Evolutionary conservation across 2,888 invertebrate species (phyloP).

Genomic region (Synanthedon formicaeformis): DNA sequence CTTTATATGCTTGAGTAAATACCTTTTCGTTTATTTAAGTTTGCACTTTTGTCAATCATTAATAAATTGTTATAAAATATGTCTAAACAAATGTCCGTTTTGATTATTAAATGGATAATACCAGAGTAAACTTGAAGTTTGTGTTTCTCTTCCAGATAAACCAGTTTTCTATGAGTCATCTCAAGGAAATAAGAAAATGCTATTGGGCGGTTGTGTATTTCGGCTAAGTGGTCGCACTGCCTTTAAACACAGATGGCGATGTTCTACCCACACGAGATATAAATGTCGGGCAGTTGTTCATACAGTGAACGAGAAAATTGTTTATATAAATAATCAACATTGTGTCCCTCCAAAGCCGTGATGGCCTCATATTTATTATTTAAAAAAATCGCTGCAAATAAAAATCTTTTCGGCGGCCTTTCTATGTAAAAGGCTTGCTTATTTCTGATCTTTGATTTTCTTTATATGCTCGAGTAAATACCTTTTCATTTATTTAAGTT

Average conservation of each 20-base stretch:
- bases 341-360: no score
- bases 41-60: background rate
- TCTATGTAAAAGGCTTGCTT: background rate
- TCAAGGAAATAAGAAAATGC: background rate
- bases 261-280: conserved; percentile 18
- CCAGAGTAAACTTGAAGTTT: no score
- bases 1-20: no score
- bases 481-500: background rate
- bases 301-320: conserved; percentile 11
- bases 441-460: no score
- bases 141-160: background rate
- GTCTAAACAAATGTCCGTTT: no score
- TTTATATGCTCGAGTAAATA: no score
- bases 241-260: conserved; percentile 20
- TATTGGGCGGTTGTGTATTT: background rate
- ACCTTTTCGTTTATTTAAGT: background rate
- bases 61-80: no score
- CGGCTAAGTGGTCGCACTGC: background rate
- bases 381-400: no score
- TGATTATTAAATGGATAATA: no score
- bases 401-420: no score
- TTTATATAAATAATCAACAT: background rate
- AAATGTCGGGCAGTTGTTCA: conserved; percentile 21
- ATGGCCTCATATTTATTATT: no score
- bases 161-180: background rate